phyloP scores from a whole-genome alignment of 1,140 invertebrate genomes.

The Drosophila orosa region DNA sequence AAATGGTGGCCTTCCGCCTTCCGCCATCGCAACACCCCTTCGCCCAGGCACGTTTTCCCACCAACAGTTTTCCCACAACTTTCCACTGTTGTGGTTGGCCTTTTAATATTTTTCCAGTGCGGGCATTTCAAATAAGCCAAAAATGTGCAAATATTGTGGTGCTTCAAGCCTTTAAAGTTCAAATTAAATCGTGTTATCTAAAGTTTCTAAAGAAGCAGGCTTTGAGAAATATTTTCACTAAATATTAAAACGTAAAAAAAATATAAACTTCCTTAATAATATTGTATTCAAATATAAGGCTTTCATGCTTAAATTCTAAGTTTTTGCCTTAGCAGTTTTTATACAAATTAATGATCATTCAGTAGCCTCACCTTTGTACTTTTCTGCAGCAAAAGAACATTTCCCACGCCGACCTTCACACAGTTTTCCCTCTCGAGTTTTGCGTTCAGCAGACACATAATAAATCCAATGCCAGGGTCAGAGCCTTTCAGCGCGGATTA shows the following conservation, averaged over 20 bases:
- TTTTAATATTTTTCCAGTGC: constrained; percentile 18
- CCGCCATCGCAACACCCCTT: background rate
- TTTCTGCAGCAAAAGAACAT: background rate
- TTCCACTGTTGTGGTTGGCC: constrained; percentile 1
- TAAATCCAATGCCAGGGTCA: constrained; percentile 24
- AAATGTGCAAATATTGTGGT: constrained; percentile 3
- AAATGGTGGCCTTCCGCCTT: constrained; percentile 15
- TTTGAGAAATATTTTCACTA: background rate
- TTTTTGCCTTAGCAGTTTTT: background rate
- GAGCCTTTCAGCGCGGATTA: constrained; percentile 30
- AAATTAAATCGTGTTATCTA: background rate
- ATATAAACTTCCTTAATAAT: background rate
- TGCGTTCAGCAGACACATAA: constrained; percentile 6
- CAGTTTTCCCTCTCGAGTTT: background rate
- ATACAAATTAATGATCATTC: background rate
- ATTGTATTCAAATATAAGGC: background rate
- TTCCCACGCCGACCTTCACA: background rate
- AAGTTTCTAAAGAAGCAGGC: no score
- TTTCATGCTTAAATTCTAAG: background rate
- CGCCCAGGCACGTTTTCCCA: constrained; percentile 6
- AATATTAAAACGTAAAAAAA: background rate
- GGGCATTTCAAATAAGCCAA: background rate
- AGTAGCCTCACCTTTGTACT: background rate
- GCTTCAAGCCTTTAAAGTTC: constrained; percentile 11
- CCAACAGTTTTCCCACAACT: constrained; percentile 3